Percentiles rank a stretch among this genome's conserved stretches.
phyloP scores from a whole-genome alignment of 2,888 invertebrate species.

The Camptogramma bilineatum region DNA sequence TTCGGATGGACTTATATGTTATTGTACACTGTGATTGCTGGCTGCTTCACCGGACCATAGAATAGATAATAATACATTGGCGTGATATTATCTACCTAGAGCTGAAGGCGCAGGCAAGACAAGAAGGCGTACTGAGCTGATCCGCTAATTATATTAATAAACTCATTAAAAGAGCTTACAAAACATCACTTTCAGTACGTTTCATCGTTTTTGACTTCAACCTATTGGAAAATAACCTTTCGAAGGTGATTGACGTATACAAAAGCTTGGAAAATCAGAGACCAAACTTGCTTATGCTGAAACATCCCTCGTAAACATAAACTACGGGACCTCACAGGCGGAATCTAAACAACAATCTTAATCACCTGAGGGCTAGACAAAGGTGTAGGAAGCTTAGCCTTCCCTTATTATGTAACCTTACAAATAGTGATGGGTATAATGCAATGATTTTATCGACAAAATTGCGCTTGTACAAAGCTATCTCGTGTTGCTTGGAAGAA shows the following conservation, averaged over 20 bases:
- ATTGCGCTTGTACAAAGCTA: background rate
- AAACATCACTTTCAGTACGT: too few species aligned
- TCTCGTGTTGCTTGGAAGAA: background rate
- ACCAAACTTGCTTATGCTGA: background rate
- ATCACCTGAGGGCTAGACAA: constrained; percentile 34
- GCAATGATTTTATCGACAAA: background rate
- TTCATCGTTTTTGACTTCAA: too few species aligned
- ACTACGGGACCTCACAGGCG: constrained; percentile 33
- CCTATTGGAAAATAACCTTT: background rate
- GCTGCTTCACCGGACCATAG: too few species aligned
- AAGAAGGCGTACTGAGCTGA: too few species aligned
- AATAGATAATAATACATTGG: too few species aligned
- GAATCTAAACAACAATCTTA: constrained; percentile 36
- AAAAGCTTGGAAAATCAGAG: background rate
- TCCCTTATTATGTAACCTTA: constrained; percentile 25
- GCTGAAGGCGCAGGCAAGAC: too few species aligned
- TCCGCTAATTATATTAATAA: too few species aligned
- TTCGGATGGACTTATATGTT: too few species aligned
- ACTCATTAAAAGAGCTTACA: too few species aligned
- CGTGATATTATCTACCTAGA: too few species aligned
- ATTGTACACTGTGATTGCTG: too few species aligned
- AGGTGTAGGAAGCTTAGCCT: constrained; percentile 37
- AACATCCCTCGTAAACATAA: constrained; percentile 19
- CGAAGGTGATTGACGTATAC: background rate
- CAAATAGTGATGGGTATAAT: constrained; percentile 3